Conservation (phyloP, 2,888 invertebrate genomes). For the Stictocephala bisonia region DNA sequence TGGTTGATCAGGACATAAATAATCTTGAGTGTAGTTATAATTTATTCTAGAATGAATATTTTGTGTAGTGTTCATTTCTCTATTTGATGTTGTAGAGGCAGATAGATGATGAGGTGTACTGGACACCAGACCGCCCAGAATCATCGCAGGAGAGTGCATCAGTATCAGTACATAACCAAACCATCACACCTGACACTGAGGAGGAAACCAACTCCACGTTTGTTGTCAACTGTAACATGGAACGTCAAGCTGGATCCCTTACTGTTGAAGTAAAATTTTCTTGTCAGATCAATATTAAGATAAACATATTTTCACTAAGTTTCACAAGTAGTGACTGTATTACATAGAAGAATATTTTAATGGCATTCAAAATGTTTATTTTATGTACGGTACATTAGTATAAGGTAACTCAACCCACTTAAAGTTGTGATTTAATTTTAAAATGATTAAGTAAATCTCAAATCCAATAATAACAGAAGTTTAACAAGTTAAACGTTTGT, state of each 20-base stretch:
- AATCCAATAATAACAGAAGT: too few species aligned
- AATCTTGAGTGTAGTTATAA: neutral
- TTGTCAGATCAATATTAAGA: neutral
- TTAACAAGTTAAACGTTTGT: too few species aligned
- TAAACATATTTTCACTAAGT: neutral
- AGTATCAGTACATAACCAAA: too few species aligned
- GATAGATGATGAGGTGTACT: slow-evolving; percentile 45
- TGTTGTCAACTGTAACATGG: slow-evolving; percentile 37
- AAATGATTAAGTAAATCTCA: too few species aligned
- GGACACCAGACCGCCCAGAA: slow-evolving; percentile 3
- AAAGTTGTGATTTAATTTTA: too few species aligned
- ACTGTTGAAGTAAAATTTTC: slow-evolving; percentile 46
- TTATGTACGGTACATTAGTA: too few species aligned
- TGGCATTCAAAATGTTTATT: neutral
- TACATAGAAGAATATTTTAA: neutral
- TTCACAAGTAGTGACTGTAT: neutral
- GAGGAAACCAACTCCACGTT: slow-evolving; percentile 44
- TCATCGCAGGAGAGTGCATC: too few species aligned
- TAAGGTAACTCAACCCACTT: too few species aligned
- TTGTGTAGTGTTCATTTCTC: neutral
- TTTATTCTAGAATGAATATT: too few species aligned
- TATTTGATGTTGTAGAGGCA: slow-evolving; percentile 47
- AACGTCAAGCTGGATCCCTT: slow-evolving; percentile 33
- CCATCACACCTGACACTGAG: neutral
- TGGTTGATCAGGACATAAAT: too few species aligned